Evolutionary conservation across 2,797 vertebrate genomes (phyloP).

Genomic region (Rachycentron canadum): DNA sequence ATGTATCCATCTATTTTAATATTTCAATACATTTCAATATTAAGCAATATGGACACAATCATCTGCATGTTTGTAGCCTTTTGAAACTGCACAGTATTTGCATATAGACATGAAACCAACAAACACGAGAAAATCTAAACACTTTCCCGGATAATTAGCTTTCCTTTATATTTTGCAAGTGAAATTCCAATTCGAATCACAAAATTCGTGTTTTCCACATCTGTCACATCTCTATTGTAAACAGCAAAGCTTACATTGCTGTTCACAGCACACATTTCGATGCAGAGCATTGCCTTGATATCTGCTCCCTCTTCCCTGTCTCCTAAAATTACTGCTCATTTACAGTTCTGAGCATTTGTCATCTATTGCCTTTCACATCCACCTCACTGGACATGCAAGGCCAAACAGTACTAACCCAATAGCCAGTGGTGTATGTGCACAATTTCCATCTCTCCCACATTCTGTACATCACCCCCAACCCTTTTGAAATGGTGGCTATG

Average conservation of each 20-base stretch:
- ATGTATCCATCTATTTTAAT: not conserved
- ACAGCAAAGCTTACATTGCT: not conserved
- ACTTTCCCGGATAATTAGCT: not conserved
- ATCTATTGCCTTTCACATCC: slow-evolving; percentile 52
- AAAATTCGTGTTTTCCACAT: slow-evolving; percentile 11
- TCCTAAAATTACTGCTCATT: slow-evolving; percentile 67
- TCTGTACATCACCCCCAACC: slow-evolving; percentile 57
- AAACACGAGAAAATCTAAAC: slow-evolving; percentile 3
- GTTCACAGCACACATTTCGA: slow-evolving; percentile 32
- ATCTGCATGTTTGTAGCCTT: not conserved
- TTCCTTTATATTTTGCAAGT: slow-evolving; percentile 9
- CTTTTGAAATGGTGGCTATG: slow-evolving; percentile 84
- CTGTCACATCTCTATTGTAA: slow-evolving; percentile 1
- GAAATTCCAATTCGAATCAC: not conserved
- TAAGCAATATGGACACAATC: not conserved
- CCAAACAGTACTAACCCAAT: slow-evolving; percentile 72
- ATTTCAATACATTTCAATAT: not conserved
- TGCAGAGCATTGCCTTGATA: slow-evolving; percentile 47
- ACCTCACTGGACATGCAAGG: slow-evolving; percentile 76
- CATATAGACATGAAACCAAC: not conserved
- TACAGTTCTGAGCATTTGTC: slow-evolving; percentile 76
- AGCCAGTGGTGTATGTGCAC: slow-evolving; percentile 71
- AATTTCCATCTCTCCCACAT: slow-evolving; percentile 71
- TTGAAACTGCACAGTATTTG: not conserved
- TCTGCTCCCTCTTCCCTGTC: slow-evolving; percentile 45